A percentile compares a stretch with the other conserved stretches of the same genome.
Evolutionary conservation across 2,888 invertebrate species (phyloP).

Genomic region (Nomada fucata): DNA sequence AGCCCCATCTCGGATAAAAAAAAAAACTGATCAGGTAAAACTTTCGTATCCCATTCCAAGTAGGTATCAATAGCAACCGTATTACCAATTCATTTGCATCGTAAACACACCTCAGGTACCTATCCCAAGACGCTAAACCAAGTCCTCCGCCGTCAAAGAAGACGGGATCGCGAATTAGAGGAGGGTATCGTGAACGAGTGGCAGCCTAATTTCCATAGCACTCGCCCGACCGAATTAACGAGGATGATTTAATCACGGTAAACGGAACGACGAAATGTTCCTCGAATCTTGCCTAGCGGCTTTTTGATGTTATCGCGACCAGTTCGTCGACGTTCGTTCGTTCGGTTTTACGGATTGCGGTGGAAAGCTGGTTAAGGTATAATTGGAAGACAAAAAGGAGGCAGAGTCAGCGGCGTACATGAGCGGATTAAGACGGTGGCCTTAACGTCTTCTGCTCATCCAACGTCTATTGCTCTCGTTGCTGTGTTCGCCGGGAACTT

Average conservation of each 20-base stretch:
- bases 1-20: background rate
- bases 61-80: background rate
- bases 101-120: background rate
- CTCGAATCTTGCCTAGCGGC: slow-evolving; percentile 8
- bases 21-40: background rate
- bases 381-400: slow-evolving; percentile 55
- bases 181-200: background rate
- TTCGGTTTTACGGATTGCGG: slow-evolving; percentile 51
- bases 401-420: slow-evolving; percentile 9
- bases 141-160: background rate
- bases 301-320: slow-evolving; percentile 47
- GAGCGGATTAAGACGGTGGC: slow-evolving; percentile 62
- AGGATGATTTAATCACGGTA: slow-evolving; percentile 44
- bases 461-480: slow-evolving; percentile 55
- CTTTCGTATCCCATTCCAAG: background rate
- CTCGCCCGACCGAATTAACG: slow-evolving; percentile 25
- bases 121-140: background rate
- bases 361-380: slow-evolving; percentile 51
- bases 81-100: slow-evolving; percentile 3
- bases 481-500: slow-evolving; percentile 63
- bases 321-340: slow-evolving; percentile 43
- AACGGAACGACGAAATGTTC: slow-evolving; percentile 24
- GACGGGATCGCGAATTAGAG: slow-evolving; percentile 12
- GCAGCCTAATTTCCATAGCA: slow-evolving; percentile 27
- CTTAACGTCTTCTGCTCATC: slow-evolving; percentile 53